Base-by-base conservation (phyloP, 2,797 vertebrate genomes). In the Garrulus glandarius region DNA sequence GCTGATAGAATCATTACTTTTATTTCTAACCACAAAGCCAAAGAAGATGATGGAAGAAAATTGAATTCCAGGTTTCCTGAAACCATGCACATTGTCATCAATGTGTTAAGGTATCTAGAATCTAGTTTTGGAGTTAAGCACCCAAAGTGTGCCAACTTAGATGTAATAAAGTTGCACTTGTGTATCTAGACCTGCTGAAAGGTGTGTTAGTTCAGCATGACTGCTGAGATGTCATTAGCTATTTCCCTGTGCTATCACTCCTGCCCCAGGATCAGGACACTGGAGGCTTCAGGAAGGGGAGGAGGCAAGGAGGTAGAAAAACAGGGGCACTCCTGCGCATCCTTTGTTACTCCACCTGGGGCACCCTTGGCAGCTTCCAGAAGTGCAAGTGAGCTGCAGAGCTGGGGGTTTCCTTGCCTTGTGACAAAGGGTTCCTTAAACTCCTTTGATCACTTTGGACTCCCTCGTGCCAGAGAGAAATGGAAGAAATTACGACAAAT, bases 131-230 rank as follows among this genome's bases (percentile, higher is more conserved):
- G 27, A 7, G 6, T 70, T 41, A 39, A 61, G 19, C 34, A 47
- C 29, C 34, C 61, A 14, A 89, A 49, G 19, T 14, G 12, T 6
- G 2, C n/a, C 3, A 21, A 50, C 26, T 61, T 43, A 46, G 19
- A 14, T 46, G 32, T 43, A 36, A 21, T 46, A 23, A 71, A 65
- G 37, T 67, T 26, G 2, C 10, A 12, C 39, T 36, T 0, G 0
- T 65, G 14, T 36, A 17, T 63, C n/a, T 12, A 19, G 36, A 74
- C 18, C 32, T 86, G 44, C 56, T 21, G 2, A 17, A 49, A 63
- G 41, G 18, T 70, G 39, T 37, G 17, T 41, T 43, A 68, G 17
- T 46, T 84, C 53, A 71, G 34, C 21, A 2, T 6, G 3, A 6
- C 39, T 70, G 29, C 77, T 75, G 81, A 57, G 30, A 21, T 46